These are phyloP conservation scores for Glyptemys insculpta DNA, from an alignment of 2,797 vertebrate species.

Conservation along the genomic window DNA sequence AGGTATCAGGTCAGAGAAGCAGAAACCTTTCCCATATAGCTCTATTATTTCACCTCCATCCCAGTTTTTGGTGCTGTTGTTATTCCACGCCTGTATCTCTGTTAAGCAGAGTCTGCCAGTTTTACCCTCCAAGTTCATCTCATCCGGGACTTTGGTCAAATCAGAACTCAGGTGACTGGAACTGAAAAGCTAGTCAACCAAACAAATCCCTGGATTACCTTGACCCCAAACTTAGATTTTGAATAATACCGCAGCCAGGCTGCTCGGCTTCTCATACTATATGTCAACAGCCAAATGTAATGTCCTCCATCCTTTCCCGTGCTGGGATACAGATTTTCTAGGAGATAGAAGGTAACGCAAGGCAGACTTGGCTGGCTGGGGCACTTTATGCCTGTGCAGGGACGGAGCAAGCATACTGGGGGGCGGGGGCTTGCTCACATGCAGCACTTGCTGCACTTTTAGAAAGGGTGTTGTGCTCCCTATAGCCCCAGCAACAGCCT, in stretches of 20 bases:
- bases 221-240: background rate
- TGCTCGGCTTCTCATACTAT: background rate
- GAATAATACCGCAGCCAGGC: background rate
- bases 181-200: background rate
- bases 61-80: background rate
- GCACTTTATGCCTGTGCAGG: background rate
- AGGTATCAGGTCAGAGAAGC: background rate
- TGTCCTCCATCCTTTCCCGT: background rate
- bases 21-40: background rate
- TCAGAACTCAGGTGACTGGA: background rate
- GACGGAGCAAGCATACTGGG: background rate
- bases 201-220: background rate
- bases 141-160: background rate
- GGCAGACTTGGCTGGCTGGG: accelerated
- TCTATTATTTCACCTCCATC: background rate
- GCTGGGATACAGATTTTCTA: background rate
- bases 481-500: too few relatives aligned
- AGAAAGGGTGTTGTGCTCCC: background rate
- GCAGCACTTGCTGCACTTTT: background rate
- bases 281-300: background rate
- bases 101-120: too few relatives aligned
- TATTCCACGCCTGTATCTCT: background rate
- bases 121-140: background rate
- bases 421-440: background rate
- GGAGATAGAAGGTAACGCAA: background rate